Evolutionary conservation across 1,140 invertebrate genomes (phyloP), one percentile per base, ranked within the genome.

Genomic region (Popillia japonica): DNA sequence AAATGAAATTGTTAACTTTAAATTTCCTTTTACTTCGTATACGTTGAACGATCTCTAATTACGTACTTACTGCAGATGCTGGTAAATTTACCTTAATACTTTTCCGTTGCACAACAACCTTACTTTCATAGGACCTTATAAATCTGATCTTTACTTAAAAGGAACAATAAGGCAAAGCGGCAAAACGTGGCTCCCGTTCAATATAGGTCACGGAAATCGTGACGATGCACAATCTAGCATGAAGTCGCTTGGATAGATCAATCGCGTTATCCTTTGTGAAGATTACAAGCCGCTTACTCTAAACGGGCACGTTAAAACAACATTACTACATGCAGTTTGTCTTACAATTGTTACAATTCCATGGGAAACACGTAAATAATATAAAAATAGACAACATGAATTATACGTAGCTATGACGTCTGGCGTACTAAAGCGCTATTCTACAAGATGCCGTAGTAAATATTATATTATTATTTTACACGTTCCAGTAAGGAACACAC

Each of bases 131-230:
- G 61, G 22, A 64, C 61, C 10, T 64, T 64, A 27, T 64, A 64
- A 64, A 64, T 64, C 44, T 48, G 61, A 64, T 64, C 61, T 64
- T 64, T 64, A 64, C 61, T 23, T 64, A 64, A 64, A 64, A 64
- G 61, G 61, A 64, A 64, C 61, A 64, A 64, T 22, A 64, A 64
- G 4, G 61, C 61, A 64, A n/a, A 64, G 61, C 61, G 61, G 61
- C 23, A 64, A 27, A 64, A 64, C 61, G 61, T 64, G 61, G 61
- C 61, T 64, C 61, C 61, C 61, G 61, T 64, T 64, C 61, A 81
- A 81, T 79, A 81, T 79, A 77, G 80, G 80, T 79, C 80, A 81
- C 74, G 80, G 77, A 81, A 81, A 78, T 81, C 80, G 80, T 81
- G 80, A 81, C 80, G 78, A 81, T 81, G 77, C 78, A 78, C 80